A percentile compares a stretch with the other conserved stretches of the same genome.
Evolutionary conservation across 2,888 invertebrate species (phyloP).

Genomic region (Lasioglossum zephyrum): DNA sequence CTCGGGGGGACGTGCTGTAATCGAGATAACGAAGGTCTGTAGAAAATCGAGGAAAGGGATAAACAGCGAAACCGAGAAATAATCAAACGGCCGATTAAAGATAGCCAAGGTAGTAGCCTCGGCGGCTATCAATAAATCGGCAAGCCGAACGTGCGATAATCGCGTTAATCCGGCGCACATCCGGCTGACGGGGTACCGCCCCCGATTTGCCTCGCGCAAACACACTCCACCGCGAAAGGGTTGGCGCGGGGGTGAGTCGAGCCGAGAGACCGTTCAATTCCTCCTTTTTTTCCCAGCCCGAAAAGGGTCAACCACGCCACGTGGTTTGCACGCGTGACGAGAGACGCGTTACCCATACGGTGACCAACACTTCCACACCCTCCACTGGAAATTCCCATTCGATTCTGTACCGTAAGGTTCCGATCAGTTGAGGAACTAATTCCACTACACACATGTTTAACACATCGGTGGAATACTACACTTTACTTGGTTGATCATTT

Average conservation of each 20-base stretch:
- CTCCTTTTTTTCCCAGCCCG: constrained; percentile 47
- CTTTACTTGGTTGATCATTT: background rate
- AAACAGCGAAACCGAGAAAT: constrained; percentile 50
- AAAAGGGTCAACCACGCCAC: constrained; percentile 69
- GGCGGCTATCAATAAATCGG: constrained; percentile 60
- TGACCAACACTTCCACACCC: background rate
- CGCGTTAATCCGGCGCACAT: constrained; percentile 71
- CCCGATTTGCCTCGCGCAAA: constrained; percentile 66
- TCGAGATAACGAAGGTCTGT: background rate
- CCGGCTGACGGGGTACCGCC: constrained; percentile 67
- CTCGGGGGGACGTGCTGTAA: background rate
- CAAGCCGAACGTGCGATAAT: constrained; percentile 67
- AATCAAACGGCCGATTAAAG: constrained; percentile 58
- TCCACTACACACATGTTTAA: background rate
- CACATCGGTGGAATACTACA: background rate
- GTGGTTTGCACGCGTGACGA: constrained; percentile 68
- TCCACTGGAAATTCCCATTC: background rate
- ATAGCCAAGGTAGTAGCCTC: constrained; percentile 22
- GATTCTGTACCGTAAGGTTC: background rate
- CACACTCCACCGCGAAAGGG: constrained; percentile 52
- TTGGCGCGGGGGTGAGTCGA: constrained; percentile 49
- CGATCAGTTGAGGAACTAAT: background rate
- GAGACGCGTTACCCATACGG: constrained; percentile 41
- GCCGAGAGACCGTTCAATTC: constrained; percentile 47
- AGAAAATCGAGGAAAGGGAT: background rate